Conservation (phyloP, 2,797 vertebrate species). For the Melanotaenia trifasciata region DNA sequence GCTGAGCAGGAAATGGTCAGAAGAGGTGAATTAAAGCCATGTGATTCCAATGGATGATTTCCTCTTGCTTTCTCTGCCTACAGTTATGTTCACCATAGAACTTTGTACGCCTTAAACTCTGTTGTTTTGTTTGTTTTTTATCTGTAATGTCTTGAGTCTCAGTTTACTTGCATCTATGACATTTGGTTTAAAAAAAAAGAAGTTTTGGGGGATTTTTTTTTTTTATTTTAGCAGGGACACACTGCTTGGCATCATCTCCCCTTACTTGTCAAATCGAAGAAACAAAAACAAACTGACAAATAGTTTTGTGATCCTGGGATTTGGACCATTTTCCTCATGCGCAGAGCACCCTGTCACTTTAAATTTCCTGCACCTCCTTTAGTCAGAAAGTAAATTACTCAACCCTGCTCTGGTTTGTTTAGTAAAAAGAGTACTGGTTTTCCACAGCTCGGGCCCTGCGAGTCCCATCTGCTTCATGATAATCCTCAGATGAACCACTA, state of each 20-base stretch:
- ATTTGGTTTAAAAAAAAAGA: conserved; percentile 18
- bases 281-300: conserved; percentile 61
- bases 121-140: neutral
- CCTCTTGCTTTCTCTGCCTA: conserved; percentile 47
- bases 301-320: conserved; percentile 43
- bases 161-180: conserved; percentile 16
- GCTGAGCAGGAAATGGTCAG: conserved; percentile 74
- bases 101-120: conserved; percentile 13
- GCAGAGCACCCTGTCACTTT: conserved; percentile 25
- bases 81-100: conserved; percentile 8
- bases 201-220: conserved; percentile 8
- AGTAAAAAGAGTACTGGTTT: conserved; percentile 99
- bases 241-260: conserved; percentile 17
- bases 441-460: conserved; percentile 92
- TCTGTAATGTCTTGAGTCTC: conserved; percentile 1
- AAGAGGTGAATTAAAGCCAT: conserved; percentile 75
- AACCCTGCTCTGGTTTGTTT: conserved; percentile 55
- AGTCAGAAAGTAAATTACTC: conserved; percentile 18
- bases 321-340: conserved; percentile 42
- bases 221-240: conserved; percentile 2
- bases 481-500: conserved; percentile 83
- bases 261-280: conserved; percentile 38
- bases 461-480: conserved; percentile 88
- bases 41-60: conserved; percentile 66
- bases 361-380: conserved; percentile 31